phyloP scores from a whole-genome alignment of 2,113 vertebrate species.

The Tetrao urogallus region DNA sequence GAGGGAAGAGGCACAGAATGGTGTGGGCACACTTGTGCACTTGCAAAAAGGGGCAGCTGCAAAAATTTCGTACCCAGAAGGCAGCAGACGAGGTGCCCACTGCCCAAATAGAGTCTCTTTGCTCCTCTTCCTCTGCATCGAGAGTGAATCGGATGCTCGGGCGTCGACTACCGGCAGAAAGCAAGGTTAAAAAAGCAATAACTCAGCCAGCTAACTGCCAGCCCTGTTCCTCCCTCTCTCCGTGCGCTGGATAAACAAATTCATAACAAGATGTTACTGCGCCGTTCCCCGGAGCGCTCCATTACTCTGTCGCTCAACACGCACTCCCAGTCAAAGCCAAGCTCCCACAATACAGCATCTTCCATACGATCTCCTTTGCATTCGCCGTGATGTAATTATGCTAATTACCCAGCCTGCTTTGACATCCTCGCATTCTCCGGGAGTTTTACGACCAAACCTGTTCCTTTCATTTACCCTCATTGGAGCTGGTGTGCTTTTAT shows the following conservation, averaged over 20 bases:
- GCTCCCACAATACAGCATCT: slow-evolving; percentile 29
- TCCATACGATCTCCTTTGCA: slow-evolving; percentile 56
- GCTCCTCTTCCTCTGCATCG: neutral
- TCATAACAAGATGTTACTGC: slow-evolving; percentile 45
- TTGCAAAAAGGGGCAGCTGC: neutral
- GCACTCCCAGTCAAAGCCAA: neutral
- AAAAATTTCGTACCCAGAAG: accelerated
- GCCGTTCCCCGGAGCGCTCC: slow-evolving; percentile 20
- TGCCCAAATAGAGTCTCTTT: neutral
- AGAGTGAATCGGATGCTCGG: neutral
- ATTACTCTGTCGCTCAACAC: slow-evolving; percentile 41
- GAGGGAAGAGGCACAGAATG: neutral
- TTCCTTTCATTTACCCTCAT: slow-evolving; percentile 40
- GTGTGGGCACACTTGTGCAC: no score
- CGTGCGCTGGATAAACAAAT: slow-evolving; percentile 50
- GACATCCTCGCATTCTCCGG: slow-evolving; percentile 38
- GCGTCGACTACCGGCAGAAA: neutral
- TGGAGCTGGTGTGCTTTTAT: neutral
- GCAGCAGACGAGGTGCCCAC: accelerated
- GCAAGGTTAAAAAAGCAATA: slow-evolving; percentile 49
- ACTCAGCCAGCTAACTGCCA: slow-evolving; percentile 43
- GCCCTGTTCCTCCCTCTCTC: neutral
- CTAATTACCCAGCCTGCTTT: slow-evolving; percentile 51
- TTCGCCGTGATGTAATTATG: slow-evolving; percentile 41
- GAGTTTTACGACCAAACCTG: slow-evolving; percentile 53